A percentile compares a stretch with the other conserved stretches of the same genome.
Conservation (phyloP, 2,113 vertebrate species). For the Chauna torquata region DNA sequence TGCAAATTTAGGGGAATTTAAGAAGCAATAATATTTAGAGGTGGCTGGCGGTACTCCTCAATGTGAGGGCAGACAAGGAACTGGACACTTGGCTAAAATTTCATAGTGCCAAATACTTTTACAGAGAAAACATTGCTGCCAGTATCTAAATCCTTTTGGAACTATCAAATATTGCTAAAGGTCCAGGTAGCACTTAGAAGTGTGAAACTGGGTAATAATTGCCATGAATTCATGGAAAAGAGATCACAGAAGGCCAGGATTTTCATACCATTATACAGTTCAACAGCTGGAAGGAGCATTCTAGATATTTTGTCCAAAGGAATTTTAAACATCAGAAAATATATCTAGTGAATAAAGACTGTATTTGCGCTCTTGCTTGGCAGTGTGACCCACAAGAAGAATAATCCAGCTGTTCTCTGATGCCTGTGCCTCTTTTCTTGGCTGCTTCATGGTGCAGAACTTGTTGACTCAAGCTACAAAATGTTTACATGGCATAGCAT, state of each 20-base stretch:
- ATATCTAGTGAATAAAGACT: not conserved
- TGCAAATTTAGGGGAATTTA: not conserved
- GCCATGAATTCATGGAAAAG: not conserved
- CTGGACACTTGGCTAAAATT: not conserved
- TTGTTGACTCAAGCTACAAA: not conserved
- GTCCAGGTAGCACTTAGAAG: not conserved
- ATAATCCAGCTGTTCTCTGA: not conserved
- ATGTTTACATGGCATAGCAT: not conserved
- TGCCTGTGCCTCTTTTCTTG: not conserved
- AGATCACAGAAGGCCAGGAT: not conserved
- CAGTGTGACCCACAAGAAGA: not conserved
- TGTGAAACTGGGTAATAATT: not conserved
- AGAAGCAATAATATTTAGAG: not conserved
- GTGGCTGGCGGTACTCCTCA: not conserved
- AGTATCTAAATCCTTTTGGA: not conserved
- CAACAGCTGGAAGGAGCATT: not conserved
- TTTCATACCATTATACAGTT: not conserved
- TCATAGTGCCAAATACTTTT: not conserved
- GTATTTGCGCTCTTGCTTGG: not conserved
- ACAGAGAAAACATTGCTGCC: not conserved
- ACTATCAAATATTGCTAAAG: not conserved
- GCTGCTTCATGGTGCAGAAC: not conserved
- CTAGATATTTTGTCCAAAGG: not conserved
- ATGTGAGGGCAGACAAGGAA: not conserved
- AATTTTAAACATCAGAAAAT: not conserved